These are phyloP conservation scores for Echinops telfairi DNA, from an alignment of 2,113 vertebrate species.

Conservation along the genomic window DNA sequence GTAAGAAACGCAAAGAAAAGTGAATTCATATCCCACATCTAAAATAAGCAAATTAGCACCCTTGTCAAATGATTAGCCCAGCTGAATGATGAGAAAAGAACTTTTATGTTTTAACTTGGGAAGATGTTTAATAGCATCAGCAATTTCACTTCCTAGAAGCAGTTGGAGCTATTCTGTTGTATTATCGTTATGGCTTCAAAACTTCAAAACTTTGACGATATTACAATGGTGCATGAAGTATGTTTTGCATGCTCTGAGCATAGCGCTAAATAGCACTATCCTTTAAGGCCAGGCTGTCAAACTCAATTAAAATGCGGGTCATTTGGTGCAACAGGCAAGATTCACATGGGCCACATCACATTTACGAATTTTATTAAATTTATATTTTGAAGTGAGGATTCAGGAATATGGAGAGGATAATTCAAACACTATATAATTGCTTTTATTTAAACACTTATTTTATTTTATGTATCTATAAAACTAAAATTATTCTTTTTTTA, in stretches of 20 bases:
- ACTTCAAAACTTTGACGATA: background rate
- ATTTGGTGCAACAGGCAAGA: too few relatives aligned
- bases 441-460: too few relatives aligned
- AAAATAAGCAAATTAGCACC: background rate
- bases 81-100: background rate
- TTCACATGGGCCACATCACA: too few relatives aligned
- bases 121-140: background rate
- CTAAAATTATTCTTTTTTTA: too few relatives aligned
- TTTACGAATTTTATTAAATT: too few relatives aligned
- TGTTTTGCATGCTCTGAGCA: background rate
- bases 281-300: background rate
- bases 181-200: constrained; percentile 8
- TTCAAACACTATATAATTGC: too few relatives aligned
- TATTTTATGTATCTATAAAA: too few relatives aligned
- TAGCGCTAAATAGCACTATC: background rate
- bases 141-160: constrained; percentile 29
- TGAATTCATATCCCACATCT: constrained; percentile 57
- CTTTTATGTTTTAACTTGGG: constrained; percentile 31
- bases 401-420: too few relatives aligned
- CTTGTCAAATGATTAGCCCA: constrained; percentile 18
- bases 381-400: too few relatives aligned
- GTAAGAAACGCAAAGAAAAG: background rate
- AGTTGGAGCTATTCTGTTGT: background rate
- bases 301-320: too few relatives aligned
- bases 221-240: constrained; percentile 37